Percentiles rank a stretch among this genome's conserved stretches.
phyloP scores from a whole-genome alignment of 2,888 invertebrate genomes.

The Drosophila affinis region DNA sequence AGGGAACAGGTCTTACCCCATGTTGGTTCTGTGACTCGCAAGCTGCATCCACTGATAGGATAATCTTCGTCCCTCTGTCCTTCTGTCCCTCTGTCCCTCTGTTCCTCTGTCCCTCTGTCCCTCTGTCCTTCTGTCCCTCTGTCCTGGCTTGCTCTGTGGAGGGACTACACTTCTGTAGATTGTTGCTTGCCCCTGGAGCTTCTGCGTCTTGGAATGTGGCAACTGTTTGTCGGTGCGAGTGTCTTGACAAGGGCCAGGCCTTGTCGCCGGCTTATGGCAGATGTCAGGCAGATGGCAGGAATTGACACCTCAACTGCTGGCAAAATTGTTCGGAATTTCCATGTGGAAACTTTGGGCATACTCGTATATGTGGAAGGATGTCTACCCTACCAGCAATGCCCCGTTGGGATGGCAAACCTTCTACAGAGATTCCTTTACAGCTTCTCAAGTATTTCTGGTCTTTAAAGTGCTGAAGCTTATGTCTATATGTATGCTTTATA shows the following conservation, averaged over 20 bases:
- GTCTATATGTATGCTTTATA: too few species aligned
- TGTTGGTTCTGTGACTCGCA: neutral
- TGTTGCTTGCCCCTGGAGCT: neutral
- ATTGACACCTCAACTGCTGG: neutral
- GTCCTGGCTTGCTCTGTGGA: too few species aligned
- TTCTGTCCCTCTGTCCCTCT: too few species aligned
- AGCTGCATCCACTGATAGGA: neutral
- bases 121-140: too few species aligned
- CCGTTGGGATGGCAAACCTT: neutral
- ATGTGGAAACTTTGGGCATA: neutral
- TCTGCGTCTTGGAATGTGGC: conserved; percentile 4
- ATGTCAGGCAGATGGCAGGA: neutral
- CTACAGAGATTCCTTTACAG: neutral
- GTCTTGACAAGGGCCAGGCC: neutral
- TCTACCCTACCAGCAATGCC: rapidly evolving
- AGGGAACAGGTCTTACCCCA: conserved; percentile 9
- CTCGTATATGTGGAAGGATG: too few species aligned
- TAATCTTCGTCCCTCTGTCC: neutral
- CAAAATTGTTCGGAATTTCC: neutral
- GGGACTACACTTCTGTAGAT: neutral
- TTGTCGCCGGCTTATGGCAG: neutral
- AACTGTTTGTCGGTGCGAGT: conserved; percentile 4
- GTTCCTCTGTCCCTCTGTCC: too few species aligned
- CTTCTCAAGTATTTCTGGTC: neutral
- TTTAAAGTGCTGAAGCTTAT: neutral